phyloP scores from a whole-genome alignment of 1,140 invertebrate species.

The Himalopsyche phryganea region DNA sequence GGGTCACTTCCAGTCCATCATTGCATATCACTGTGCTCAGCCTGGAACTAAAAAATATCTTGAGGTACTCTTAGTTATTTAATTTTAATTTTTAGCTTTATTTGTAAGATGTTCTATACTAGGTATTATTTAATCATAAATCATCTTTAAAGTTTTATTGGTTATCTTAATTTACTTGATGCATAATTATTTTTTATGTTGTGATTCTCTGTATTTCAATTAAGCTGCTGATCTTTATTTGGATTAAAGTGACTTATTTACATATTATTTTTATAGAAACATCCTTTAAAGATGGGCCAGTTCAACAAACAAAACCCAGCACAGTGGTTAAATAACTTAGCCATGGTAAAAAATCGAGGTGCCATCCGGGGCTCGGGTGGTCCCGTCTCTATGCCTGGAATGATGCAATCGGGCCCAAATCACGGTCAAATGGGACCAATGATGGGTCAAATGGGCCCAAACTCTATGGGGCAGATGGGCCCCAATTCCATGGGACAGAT shows the following conservation, averaged over 20 bases:
- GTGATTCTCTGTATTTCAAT: no score
- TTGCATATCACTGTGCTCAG: constrained; percentile 92
- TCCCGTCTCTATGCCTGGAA: constrained; percentile 17
- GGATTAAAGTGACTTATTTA: neutral
- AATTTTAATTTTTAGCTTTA: no score
- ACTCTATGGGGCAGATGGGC: constrained; percentile 50
- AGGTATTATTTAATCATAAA: no score
- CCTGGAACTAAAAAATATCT: constrained; percentile 92
- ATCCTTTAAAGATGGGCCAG: constrained; percentile 84
- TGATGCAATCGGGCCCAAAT: constrained; percentile 27
- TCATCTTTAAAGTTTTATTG: constrained; percentile 8
- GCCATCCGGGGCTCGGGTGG: constrained; percentile 51
- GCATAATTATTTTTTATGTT: no score
- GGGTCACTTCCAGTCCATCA: constrained; percentile 87
- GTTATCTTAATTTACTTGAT: neutral
- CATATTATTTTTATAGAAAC: constrained; percentile 59
- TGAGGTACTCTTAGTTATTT: constrained; percentile 68
- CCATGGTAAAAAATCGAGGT: constrained; percentile 69
- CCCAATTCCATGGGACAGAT: constrained; percentile 49
- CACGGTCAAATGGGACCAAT: constrained; percentile 25
- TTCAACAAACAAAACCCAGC: constrained; percentile 77
- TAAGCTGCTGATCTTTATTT: neutral
- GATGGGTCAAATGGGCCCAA: constrained; percentile 43
- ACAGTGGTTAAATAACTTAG: constrained; percentile 77
- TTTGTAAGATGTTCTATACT: no score